Percentiles rank a stretch among this genome's conserved stretches.
Conservation (phyloP, 2,888 invertebrate species). For the Balanococcus diminutus region DNA sequence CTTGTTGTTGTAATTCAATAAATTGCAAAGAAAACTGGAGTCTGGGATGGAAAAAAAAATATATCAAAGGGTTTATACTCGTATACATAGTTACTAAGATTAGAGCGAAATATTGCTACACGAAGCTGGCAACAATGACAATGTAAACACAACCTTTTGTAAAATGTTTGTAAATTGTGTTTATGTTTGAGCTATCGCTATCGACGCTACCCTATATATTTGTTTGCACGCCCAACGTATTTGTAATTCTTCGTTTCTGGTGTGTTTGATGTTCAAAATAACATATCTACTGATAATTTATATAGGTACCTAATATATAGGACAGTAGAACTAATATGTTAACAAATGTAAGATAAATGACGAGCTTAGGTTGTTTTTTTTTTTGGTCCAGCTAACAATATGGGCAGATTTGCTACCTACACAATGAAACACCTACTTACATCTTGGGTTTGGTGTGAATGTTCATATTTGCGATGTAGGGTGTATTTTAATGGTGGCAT, state of each 20-base stretch:
- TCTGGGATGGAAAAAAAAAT: not conserved
- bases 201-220: not conserved
- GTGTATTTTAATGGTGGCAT: conserved; percentile 36
- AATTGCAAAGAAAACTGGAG: not conserved
- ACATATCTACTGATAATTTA: not conserved
- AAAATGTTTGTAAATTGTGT: not conserved
- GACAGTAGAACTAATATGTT: no score
- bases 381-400: no score
- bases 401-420: no score
- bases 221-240: not conserved
- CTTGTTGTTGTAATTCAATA: not conserved
- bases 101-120: not conserved
- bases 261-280: not conserved
- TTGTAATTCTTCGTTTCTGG: not conserved
- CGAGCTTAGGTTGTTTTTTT: no score
- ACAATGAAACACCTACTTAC: no score
- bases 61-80: not conserved
- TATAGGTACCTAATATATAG: no score
- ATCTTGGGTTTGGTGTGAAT: no score
- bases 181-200: conserved; percentile 1
- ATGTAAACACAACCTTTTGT: conserved; percentile 12
- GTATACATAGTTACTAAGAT: not conserved
- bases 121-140: not conserved
- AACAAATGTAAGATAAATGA: no score
- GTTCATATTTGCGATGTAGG: no score